phyloP scores from a whole-genome alignment of 2,888 invertebrate genomes.

The Tinea semifulvella region DNA sequence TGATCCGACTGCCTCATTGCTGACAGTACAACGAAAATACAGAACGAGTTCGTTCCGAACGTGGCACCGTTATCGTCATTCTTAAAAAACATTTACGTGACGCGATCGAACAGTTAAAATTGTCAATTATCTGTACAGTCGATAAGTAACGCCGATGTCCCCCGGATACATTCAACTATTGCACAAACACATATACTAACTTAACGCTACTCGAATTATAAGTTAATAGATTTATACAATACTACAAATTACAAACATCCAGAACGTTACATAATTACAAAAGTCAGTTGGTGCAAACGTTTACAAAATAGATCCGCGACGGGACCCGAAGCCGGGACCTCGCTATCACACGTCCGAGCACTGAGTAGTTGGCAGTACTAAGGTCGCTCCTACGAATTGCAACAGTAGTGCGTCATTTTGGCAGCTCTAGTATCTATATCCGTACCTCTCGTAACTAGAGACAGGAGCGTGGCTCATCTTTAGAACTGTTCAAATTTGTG shows the following conservation, averaged over 20 bases:
- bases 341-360: conserved; percentile 23
- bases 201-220: conserved; percentile 52
- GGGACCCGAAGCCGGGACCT: not conserved
- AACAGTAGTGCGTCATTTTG: conserved; percentile 6
- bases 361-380: conserved; percentile 56
- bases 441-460: too few species aligned
- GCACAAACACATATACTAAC: conserved; percentile 60
- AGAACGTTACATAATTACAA: conserved; percentile 63
- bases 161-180: conserved; percentile 33
- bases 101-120: too few species aligned
- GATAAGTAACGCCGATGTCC: not conserved
- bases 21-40: too few species aligned
- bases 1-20: too few species aligned
- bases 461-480: too few species aligned
- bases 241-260: conserved; percentile 61
- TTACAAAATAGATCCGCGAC: conserved; percentile 48
- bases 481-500: too few species aligned
- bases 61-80: too few species aligned
- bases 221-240: conserved; percentile 56
- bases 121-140: too few species aligned
- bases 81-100: too few species aligned
- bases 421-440: conserved; percentile 3
- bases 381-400: conserved; percentile 28
- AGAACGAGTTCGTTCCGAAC: too few species aligned
- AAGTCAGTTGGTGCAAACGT: conserved; percentile 58